Evolutionary conservation across 2,888 invertebrate species (phyloP).

Genomic region (Biston stratarius): DNA sequence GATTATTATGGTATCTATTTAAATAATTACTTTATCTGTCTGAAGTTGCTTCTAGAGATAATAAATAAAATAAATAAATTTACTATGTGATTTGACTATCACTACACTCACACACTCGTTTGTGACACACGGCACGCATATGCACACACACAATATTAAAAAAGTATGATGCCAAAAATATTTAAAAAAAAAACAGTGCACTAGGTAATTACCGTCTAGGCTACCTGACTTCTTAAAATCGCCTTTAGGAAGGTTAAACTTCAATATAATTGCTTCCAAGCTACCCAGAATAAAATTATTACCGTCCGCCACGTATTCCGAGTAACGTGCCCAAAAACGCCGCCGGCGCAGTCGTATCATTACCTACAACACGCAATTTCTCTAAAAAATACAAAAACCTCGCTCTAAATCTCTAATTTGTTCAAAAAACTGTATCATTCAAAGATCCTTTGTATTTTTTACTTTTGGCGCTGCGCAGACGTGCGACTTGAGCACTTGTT

Average conservation of each 20-base stretch:
- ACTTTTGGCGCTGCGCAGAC: constrained; percentile 28
- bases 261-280: constrained; percentile 44
- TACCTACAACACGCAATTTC: constrained; percentile 81
- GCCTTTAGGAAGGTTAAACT: constrained; percentile 34
- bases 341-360: constrained; percentile 72
- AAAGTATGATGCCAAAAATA: too few species aligned
- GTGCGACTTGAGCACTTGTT: too few species aligned
- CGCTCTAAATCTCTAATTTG: constrained; percentile 81
- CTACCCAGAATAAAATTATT: constrained; percentile 48
- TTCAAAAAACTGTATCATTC: constrained; percentile 85
- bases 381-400: constrained; percentile 61
- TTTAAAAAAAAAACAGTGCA: too few species aligned
- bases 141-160: too few species aligned
- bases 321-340: constrained; percentile 49
- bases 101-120: too few species aligned
- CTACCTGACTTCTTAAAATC: constrained; percentile 31
- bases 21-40: too few species aligned
- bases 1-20: too few species aligned
- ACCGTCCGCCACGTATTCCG: constrained; percentile 44
- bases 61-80: too few species aligned
- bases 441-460: constrained; percentile 70
- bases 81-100: too few species aligned
- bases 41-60: too few species aligned
- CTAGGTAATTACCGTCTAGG: constrained; percentile 6
- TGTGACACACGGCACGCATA: too few species aligned